Conservation (phyloP, 2,888 invertebrate genomes). For the Scaptomyza flava region DNA sequence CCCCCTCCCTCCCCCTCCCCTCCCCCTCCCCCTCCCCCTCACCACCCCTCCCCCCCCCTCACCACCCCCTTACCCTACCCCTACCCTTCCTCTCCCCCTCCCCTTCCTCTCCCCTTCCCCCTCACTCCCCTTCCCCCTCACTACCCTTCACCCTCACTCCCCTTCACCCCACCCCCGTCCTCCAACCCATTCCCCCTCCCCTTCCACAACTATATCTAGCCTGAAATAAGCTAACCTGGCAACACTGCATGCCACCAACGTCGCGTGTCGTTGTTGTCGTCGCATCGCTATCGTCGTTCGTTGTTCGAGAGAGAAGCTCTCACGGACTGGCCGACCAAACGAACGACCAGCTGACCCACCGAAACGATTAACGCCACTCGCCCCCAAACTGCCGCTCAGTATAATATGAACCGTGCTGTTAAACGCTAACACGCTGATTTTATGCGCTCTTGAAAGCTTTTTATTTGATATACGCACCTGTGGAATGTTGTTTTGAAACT, state of each 20-base stretch:
- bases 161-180: too few species aligned
- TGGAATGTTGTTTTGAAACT: slow-evolving; percentile 59
- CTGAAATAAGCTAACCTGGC: too few species aligned
- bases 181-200: too few species aligned
- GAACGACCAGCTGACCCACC: slow-evolving; percentile 46
- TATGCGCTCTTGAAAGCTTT: slow-evolving; percentile 23
- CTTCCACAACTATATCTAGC: too few species aligned
- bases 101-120: too few species aligned
- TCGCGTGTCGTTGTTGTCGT: slow-evolving; percentile 27
- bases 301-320: not conserved
- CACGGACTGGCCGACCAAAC: slow-evolving; percentile 37
- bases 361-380: slow-evolving; percentile 31
- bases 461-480: slow-evolving; percentile 43
- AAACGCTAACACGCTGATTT: slow-evolving; percentile 34
- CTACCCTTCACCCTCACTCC: too few species aligned
- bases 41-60: too few species aligned
- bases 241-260: slow-evolving; percentile 13
- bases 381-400: slow-evolving; percentile 54
- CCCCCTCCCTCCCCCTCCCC: too few species aligned
- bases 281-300: slow-evolving; percentile 5
- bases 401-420: slow-evolving; percentile 66
- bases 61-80: too few species aligned
- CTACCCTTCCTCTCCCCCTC: too few species aligned
- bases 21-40: too few species aligned
- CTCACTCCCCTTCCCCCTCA: too few species aligned